phyloP scores from a whole-genome alignment of 1,140 invertebrate genomes.

The Lerema accius region DNA sequence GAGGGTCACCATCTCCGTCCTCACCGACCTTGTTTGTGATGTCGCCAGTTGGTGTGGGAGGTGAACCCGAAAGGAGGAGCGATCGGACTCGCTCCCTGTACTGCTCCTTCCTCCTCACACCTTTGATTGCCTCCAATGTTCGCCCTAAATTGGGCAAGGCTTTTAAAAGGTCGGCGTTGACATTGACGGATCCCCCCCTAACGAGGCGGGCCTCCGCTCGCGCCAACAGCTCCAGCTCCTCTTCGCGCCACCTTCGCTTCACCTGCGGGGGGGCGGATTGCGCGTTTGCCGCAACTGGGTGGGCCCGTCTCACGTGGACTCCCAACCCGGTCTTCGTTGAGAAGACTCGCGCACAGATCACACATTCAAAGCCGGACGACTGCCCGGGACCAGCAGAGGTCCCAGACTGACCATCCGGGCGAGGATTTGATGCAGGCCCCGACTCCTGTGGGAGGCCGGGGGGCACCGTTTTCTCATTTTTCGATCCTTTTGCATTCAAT shows the following conservation, averaged over 20 bases:
- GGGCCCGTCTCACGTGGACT: constrained; percentile 19
- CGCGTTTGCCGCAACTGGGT: constrained; percentile 30
- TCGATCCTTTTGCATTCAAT: constrained; percentile 18
- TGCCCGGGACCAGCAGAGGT: constrained; percentile 6
- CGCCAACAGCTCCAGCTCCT: constrained; percentile 20
- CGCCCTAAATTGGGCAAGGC: constrained; percentile 29
- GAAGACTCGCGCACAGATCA: constrained; percentile 19
- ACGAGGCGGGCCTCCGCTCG: constrained; percentile 1
- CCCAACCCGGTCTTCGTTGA: constrained; percentile 30
- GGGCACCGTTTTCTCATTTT: constrained; percentile 2
- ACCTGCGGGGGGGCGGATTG: constrained; percentile 15
- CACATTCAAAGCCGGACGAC: constrained; percentile 12
- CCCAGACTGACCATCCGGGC: constrained; percentile 7
- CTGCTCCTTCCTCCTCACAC: constrained; percentile 27
- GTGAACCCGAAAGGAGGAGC: constrained; percentile 32
- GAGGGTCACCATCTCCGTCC: not conserved
- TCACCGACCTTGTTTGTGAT: not conserved
- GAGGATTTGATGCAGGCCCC: constrained; percentile 22
- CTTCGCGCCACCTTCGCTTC: constrained; percentile 22
- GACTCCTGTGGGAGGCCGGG: constrained; percentile 34
- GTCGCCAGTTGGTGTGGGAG: not conserved
- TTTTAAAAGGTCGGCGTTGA: constrained; percentile 23
- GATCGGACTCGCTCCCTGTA: constrained; percentile 39
- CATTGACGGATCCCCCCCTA: not conserved
- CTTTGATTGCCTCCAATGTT: constrained; percentile 42